phyloP scores from a whole-genome alignment of 1,140 invertebrate genomes.

The Apocrypta bakeri region DNA sequence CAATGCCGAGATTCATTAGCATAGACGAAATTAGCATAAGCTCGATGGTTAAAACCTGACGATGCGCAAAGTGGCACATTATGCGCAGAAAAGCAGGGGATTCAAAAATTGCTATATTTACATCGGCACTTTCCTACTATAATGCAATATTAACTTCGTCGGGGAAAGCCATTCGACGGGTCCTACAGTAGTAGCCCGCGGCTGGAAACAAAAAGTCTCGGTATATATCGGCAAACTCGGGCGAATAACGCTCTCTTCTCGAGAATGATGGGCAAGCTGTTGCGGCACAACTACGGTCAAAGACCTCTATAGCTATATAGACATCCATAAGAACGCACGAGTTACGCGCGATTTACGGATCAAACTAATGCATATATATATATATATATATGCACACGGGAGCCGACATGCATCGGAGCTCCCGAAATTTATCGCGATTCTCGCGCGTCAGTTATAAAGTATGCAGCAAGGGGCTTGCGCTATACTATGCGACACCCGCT shows the following conservation, averaged over 20 bases:
- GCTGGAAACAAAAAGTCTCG: too few species aligned
- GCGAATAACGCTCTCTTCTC: neutral
- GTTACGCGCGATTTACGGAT: too few species aligned
- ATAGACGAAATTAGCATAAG: neutral
- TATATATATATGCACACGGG: neutral
- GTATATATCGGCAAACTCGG: neutral
- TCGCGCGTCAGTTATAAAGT: constrained; percentile 1
- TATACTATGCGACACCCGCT: too few species aligned
- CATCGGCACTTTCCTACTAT: too few species aligned
- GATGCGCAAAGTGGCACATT: neutral
- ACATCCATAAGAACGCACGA: too few species aligned
- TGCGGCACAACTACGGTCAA: neutral
- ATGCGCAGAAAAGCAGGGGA: too few species aligned
- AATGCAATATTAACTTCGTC: too few species aligned
- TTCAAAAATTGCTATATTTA: too few species aligned
- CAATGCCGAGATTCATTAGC: too few species aligned
- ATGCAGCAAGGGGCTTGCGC: neutral
- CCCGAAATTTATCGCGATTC: neutral
- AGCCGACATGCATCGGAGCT: neutral
- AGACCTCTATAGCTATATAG: neutral
- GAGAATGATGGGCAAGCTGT: constrained; percentile 25
- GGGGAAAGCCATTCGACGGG: too few species aligned
- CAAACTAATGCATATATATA: neutral
- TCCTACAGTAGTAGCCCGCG: too few species aligned
- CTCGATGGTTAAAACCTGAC: neutral